Evolutionary conservation across 2,888 invertebrate genomes (phyloP), one percentile per base, ranked within the genome.

Genomic region (Macaria liturata): DNA sequence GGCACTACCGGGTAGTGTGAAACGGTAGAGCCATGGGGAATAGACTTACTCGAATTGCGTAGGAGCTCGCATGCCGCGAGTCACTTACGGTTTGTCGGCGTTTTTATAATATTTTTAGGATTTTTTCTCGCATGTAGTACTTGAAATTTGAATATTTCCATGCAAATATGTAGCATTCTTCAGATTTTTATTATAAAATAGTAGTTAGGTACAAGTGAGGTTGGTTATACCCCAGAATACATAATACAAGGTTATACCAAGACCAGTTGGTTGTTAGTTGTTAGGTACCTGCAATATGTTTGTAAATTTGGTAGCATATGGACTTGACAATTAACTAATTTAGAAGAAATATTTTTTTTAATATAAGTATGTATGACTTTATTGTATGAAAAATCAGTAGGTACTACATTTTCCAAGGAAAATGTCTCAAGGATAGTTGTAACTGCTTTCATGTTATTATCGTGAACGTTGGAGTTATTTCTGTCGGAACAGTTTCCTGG

Each of bases 31-130:
- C 34, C 34, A 37, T 37, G 7, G 5, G 34, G 34, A 37, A 7
- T 2, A 7, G 2, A 34, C 34, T 34, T 34, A 4, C 5, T 51
- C 51, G 37, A 37, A 71, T 65, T 67, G 72, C 68, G 70, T 67
- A 70, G 65, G 61, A 70, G 72, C 71, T 65, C 34, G 67, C 67
- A 65, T 65, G 67, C 46, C 63, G 58, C 60, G 39, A 63, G 54
- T 59, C 59, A 65, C 59, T 67, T 64, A 54, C 57, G 57, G 49
- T 60, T 55, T 59, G 51, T 51, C 30, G 39, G 37, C 39, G 58
- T 46, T 58, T 43, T 58, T 42, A 42, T 42, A 8, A n/a, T 42
- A 42, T 42, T 9, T 42, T 42, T 42, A 42, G 52, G 57, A 39
- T 20, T 54, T 48, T 39, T 54, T 57, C 9, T 42, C 9, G 9